Percentiles rank a stretch among this genome's conserved stretches.
phyloP scores from a whole-genome alignment of 2,113 vertebrate genomes.

The Monopterus albus region DNA sequence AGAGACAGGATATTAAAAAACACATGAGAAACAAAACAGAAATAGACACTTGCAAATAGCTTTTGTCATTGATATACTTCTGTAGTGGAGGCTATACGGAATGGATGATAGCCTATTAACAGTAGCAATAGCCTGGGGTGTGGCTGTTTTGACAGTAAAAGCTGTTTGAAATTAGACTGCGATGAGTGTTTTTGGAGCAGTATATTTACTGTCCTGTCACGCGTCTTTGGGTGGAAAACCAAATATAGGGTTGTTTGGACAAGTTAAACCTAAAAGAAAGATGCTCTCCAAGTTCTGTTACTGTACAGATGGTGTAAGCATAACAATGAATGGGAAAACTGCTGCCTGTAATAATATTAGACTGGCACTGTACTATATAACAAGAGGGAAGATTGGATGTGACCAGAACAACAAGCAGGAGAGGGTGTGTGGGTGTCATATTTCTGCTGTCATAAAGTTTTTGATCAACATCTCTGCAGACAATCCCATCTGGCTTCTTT shows the following conservation, averaged over 20 bases:
- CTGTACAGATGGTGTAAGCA: background rate
- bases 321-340: background rate
- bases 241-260: too few species aligned
- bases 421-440: conserved; percentile 35
- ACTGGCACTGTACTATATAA: background rate
- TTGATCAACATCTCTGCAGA: conserved; percentile 59
- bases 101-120: conserved; percentile 11
- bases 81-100: background rate
- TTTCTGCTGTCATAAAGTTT: conserved; percentile 45
- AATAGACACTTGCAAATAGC: too few species aligned
- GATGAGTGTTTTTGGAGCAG: conserved; percentile 4
- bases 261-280: too few species aligned
- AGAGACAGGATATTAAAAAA: too few species aligned
- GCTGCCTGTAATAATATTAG: conserved; percentile 2
- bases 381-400: conserved; percentile 2
- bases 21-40: too few species aligned
- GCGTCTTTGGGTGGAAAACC: too few species aligned
- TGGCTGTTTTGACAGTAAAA: conserved; percentile 13
- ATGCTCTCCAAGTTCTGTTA: too few species aligned
- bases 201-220: background rate
- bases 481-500: conserved; percentile 38
- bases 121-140: background rate
- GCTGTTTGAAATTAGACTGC: conserved; percentile 26
- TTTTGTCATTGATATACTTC: too few species aligned
- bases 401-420: background rate